Evolutionary conservation across 2,113 vertebrate genomes (phyloP), one percentile per base, ranked within the genome.

Genomic region (Neotragus pygmaeus): DNA sequence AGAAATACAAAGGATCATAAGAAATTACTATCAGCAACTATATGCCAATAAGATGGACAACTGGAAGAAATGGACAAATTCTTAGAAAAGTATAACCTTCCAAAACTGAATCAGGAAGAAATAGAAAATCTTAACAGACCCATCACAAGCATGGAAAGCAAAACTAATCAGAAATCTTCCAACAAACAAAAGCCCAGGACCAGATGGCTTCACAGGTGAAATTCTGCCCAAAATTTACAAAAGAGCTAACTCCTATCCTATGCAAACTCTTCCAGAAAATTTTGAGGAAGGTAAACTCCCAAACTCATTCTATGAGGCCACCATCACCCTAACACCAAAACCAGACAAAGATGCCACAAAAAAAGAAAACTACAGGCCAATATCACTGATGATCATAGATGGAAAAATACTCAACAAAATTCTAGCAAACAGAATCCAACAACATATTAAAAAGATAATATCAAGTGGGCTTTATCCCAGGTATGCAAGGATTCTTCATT

Each of bases 121-220:
- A 70, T 11, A 36, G n/a, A 70, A 70, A 70, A 70, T 36, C n/a
- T 36, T 70, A 36, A 70, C 64, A 36, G n/a, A 70, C 9, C 8
- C 64, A 36, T 70, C 64, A 70, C n/a, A 36, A 70, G 17, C n/a
- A 70, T 0, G 1, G 64, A 70, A 36, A 70, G n/a, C 0, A 0
- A 70, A 70, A 70, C 64, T 70, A 70, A 70, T 70, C 4, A 70
- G 17, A 70, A 36, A 70, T 70, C n/a, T 70, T 36, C n/a, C 64
- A 70, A 36, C 64, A 70, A 70, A 70, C n/a, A 70, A 70, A 36
- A 70, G 15, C 15, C 33, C 64, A 36, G 64, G n/a, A 70, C n/a
- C n/a, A 21, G 64, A 70, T 70, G 64, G n/a, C 64, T 70, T 70
- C 64, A 70, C 8, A 70, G 4, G 4, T 70, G 64, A 70, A 70